Evolutionary conservation across 2,888 invertebrate genomes (phyloP).

Genomic region (Apodemia zela): DNA sequence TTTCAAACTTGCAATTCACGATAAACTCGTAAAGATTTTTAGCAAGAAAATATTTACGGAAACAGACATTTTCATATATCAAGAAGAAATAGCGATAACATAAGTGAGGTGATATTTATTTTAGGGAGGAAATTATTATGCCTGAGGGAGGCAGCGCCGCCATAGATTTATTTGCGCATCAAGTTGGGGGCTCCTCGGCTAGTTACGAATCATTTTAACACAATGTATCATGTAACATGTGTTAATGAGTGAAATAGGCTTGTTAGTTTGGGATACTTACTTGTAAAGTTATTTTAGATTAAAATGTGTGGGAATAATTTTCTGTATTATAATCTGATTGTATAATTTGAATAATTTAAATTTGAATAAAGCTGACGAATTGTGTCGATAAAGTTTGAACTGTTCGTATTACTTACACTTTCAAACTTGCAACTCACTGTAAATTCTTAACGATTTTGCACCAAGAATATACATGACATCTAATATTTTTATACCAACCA

Average conservation of each 20-base stretch:
- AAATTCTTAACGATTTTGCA: too few relatives aligned
- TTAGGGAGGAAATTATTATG: conserved; percentile 31
- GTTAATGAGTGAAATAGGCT: neutral
- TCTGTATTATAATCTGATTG: too few relatives aligned
- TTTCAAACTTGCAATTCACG: neutral
- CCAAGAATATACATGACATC: too few relatives aligned
- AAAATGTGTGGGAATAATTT: too few relatives aligned
- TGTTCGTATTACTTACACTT: too few relatives aligned
- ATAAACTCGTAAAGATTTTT: neutral
- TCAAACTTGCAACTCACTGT: too few relatives aligned
- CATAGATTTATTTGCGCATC: conserved; percentile 31
- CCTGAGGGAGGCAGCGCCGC: conserved; percentile 22
- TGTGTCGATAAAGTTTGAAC: too few relatives aligned
- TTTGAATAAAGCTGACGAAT: too few relatives aligned
- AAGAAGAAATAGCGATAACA: conserved; percentile 26
- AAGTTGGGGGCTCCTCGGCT: conserved; percentile 27
- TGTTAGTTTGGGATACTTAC: neutral
- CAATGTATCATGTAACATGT: conserved; percentile 7
- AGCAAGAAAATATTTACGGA: neutral
- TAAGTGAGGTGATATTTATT: conserved; percentile 33
- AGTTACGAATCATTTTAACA: conserved; percentile 23
- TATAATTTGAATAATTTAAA: too few relatives aligned
- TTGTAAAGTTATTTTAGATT: too few relatives aligned
- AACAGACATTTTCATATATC: conserved; percentile 11
- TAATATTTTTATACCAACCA: too few relatives aligned